Evolutionary conservation across 2,113 vertebrate genomes (phyloP).

Genomic region (Mormyrus lacerda): DNA sequence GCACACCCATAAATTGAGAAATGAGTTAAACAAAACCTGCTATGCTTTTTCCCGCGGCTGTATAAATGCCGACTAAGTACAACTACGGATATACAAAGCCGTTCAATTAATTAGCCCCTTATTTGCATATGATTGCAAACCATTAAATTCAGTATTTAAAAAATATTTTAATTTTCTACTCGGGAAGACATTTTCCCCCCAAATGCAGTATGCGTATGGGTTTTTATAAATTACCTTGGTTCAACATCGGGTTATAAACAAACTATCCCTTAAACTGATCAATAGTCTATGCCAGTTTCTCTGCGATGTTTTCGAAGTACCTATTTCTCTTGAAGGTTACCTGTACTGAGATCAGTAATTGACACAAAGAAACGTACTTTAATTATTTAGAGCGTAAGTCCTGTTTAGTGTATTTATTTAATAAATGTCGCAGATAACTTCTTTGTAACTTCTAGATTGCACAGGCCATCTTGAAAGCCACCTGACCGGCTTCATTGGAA

Average conservation of each 20-base stretch:
- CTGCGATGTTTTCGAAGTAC: neutral
- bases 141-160: neutral
- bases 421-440: neutral
- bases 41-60: too few relatives aligned
- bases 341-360: neutral
- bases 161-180: neutral
- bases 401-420: neutral
- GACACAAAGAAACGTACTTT: neutral
- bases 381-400: neutral
- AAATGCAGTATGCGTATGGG: neutral
- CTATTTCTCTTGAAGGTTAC: neutral
- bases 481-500: conserved; percentile 1
- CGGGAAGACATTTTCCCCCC: neutral
- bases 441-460: neutral
- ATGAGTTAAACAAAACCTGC: too few relatives aligned
- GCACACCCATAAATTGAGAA: too few relatives aligned
- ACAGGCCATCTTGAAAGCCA: neutral
- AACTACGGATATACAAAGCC: neutral
- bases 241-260: neutral
- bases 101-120: neutral
- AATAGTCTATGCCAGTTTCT: neutral
- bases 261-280: neutral
- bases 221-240: neutral
- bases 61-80: neutral
- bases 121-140: neutral